Percentiles rank a stretch among this genome's conserved stretches.
These are phyloP conservation scores for Synergus umbraculus DNA, from an alignment of 2,888 invertebrate species.

Conservation along the genomic window DNA sequence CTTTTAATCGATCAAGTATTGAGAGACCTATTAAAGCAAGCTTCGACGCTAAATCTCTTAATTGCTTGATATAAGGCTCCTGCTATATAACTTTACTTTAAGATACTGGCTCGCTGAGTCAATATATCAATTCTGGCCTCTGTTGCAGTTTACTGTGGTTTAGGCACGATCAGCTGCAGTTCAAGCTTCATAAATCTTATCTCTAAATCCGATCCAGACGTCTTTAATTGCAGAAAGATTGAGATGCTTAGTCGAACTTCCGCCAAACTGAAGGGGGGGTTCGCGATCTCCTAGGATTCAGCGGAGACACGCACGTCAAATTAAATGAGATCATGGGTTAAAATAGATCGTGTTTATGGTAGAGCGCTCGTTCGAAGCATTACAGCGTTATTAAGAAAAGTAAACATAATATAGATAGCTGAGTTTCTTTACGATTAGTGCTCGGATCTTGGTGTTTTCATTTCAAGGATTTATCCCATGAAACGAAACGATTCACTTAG, in stretches of 20 bases:
- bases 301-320: slow-evolving; percentile 68
- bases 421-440: background rate
- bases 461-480: background rate
- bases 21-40: background rate
- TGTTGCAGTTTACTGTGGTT: slow-evolving; percentile 30
- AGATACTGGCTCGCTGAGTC: slow-evolving; percentile 13
- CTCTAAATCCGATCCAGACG: slow-evolving; percentile 40
- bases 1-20: background rate
- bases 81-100: slow-evolving; percentile 16
- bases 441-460: background rate
- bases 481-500: background rate
- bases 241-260: background rate
- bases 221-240: slow-evolving; percentile 43
- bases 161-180: slow-evolving; percentile 35
- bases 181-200: slow-evolving; percentile 38
- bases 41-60: slow-evolving; percentile 9
- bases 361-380: slow-evolving; percentile 42
- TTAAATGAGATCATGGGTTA: slow-evolving; percentile 65
- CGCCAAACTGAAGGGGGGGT: slow-evolving; percentile 13
- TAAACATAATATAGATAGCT: background rate
- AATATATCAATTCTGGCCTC: slow-evolving; percentile 34
- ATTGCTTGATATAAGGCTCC: slow-evolving; percentile 22
- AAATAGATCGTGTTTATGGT: slow-evolving; percentile 56
- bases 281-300: slow-evolving; percentile 62
- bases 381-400: slow-evolving; percentile 44